Percentiles rank a stretch among this genome's conserved stretches.
These are phyloP conservation scores for Proteles cristata DNA, from an alignment of 2,113 vertebrate species.

Conservation along the genomic window DNA sequence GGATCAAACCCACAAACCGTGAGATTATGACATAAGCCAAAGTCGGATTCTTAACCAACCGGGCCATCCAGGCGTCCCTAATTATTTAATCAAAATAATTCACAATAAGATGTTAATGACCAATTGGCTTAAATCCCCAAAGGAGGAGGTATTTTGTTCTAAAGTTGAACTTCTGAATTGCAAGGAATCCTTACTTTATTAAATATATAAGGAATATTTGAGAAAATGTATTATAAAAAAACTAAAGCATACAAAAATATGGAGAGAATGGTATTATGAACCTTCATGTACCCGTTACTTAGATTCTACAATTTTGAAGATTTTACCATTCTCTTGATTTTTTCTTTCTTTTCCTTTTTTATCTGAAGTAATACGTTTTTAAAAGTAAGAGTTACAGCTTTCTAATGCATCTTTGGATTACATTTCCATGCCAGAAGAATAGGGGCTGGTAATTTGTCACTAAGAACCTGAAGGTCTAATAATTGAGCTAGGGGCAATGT, in stretches of 20 bases:
- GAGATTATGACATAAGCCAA: too few species aligned
- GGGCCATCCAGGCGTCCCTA: not conserved
- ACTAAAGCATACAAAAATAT: not conserved
- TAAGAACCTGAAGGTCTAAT: not conserved
- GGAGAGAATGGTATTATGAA: not conserved
- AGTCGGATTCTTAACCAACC: too few species aligned
- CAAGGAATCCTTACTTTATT: constrained; percentile 23
- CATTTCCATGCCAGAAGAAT: not conserved
- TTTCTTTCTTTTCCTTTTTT: not conserved
- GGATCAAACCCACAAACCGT: too few species aligned
- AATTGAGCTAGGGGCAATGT: not conserved
- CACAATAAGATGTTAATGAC: not conserved
- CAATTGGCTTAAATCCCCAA: constrained; percentile 26
- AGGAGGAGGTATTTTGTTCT: constrained; percentile 47
- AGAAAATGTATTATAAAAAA: constrained; percentile 11
- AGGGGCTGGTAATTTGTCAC: not conserved
- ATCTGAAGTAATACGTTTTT: not conserved
- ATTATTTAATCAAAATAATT: constrained; percentile 53
- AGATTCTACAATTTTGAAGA: constrained; percentile 19
- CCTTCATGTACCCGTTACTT: not conserved
- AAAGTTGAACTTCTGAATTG: not conserved
- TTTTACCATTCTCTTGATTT: not conserved
- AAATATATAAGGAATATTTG: not conserved
- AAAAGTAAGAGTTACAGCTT: not conserved
- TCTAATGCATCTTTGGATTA: not conserved